Conservation (phyloP, 2,113 vertebrate species). For the Spermophilus dauricus region DNA sequence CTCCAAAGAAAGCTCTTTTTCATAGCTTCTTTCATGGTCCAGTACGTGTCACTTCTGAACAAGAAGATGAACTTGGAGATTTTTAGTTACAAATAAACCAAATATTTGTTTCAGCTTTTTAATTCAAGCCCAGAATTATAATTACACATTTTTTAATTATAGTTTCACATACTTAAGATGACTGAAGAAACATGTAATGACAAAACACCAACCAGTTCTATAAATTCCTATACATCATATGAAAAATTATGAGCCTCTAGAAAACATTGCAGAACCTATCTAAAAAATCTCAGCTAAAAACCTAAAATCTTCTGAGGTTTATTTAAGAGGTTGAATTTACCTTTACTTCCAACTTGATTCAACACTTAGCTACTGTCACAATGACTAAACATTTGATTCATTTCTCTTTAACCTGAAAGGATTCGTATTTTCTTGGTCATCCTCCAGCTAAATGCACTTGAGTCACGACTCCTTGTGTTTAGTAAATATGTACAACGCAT, state of each 20-base stretch:
- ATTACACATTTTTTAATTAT: background rate
- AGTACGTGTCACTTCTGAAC: background rate
- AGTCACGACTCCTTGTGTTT: slow-evolving; percentile 40
- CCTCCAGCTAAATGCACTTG: background rate
- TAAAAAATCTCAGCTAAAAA: slow-evolving; percentile 43
- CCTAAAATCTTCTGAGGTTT: background rate
- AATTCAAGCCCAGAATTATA: background rate
- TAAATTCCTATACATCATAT: background rate
- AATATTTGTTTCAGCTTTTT: slow-evolving; percentile 42
- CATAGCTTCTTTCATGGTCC: background rate
- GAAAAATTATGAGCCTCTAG: background rate
- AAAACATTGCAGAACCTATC: slow-evolving; percentile 21
- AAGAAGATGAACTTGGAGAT: background rate
- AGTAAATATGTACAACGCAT: slow-evolving; percentile 61
- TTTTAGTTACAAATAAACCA: slow-evolving; percentile 55
- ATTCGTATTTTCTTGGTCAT: slow-evolving; percentile 54
- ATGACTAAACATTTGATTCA: background rate
- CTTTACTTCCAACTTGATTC: background rate
- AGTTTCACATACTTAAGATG: background rate
- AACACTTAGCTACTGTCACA: background rate
- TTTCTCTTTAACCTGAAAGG: slow-evolving; percentile 57
- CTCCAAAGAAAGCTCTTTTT: background rate
- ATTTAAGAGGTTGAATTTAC: background rate
- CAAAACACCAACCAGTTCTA: slow-evolving; percentile 37
- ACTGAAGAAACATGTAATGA: background rate